Base-by-base conservation (phyloP, 2,888 invertebrate genomes). In the Anarsia innoxiella region DNA sequence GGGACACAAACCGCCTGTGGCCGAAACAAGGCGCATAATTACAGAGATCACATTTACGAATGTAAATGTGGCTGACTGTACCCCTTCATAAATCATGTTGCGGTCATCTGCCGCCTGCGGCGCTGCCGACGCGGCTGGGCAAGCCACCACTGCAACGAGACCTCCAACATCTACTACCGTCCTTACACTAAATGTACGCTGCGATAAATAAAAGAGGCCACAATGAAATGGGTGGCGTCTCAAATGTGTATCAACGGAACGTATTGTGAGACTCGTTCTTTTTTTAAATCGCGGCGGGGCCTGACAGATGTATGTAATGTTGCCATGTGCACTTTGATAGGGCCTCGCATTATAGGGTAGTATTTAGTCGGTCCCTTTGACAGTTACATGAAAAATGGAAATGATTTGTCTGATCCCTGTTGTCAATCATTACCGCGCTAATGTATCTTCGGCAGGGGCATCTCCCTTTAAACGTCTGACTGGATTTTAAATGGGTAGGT, bases 21-120 rank as follows among this genome's bases (percentile, higher is more conserved):
- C 67, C 72, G 62, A 69, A 72, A 71, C 72, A 73, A 69, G 71
- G 50, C 68, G 60, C 64, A 65, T 80, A 78, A 82, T 82, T 79
- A 78, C 70, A 66, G 61, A 67, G 68, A 76, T 78, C 79, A 77
- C 73, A 77, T 79, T 78, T 73, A 76, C 75, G 59, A 73, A 77
- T 77, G 75, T 76, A 75, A 78, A 76, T 73, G 69, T 59, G 60
- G 47, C 53, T 56, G 66, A 66, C 57, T 66, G 66, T 61, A 51
- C 54, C 52, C 59, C 54, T 56, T 66, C 73, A 73, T 82, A 76
- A 82, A 80, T 83, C 80, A 80, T 70, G 69, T 57, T 63, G 72
- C 74, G 77, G 80, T 78, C 80, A 79, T 83, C 82, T 79, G 80
- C 80, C 79, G 80, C 83, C 78, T 63, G 75, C 68, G 76, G 78